Percentiles rank a stretch among this genome's conserved stretches.
Conservation (phyloP, 2,113 vertebrate genomes). For the Catharus fuscescens region DNA sequence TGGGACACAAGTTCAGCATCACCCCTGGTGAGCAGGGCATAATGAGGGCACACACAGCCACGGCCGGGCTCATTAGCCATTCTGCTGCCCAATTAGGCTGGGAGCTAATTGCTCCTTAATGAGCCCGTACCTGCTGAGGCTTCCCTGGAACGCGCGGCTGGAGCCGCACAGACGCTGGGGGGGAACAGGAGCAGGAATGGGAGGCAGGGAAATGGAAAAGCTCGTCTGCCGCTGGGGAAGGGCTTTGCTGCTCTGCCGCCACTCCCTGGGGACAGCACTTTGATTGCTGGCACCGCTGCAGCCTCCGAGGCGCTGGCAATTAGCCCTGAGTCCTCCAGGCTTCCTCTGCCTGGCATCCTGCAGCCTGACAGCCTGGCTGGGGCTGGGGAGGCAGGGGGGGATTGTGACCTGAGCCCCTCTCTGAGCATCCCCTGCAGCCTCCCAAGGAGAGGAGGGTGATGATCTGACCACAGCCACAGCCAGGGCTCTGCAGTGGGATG, state of each 20-base stretch:
- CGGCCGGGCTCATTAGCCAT: constrained; percentile 64
- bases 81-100: constrained; percentile 72
- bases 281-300: constrained; percentile 1
- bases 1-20: constrained; percentile 26
- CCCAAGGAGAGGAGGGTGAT: neutral
- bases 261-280: constrained; percentile 22
- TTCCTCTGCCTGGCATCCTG: constrained; percentile 5
- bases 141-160: constrained; percentile 22
- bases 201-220: constrained; percentile 20
- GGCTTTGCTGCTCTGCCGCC: constrained; percentile 27
- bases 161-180: constrained; percentile 9
- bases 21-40: constrained; percentile 47
- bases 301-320: constrained; percentile 15
- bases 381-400: neutral
- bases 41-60: constrained; percentile 57
- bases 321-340: neutral
- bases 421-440: neutral
- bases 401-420: neutral
- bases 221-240: neutral
- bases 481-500: neutral
- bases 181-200: constrained; percentile 17
- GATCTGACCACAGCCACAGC: neutral
- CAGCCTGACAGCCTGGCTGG: neutral
- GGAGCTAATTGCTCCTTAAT: constrained; percentile 74
- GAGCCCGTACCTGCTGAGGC: constrained; percentile 57